Percentiles rank a stretch among this genome's conserved stretches.
phyloP scores from a whole-genome alignment of 2,888 invertebrate genomes.

The Mimumesa dahlbomi region DNA sequence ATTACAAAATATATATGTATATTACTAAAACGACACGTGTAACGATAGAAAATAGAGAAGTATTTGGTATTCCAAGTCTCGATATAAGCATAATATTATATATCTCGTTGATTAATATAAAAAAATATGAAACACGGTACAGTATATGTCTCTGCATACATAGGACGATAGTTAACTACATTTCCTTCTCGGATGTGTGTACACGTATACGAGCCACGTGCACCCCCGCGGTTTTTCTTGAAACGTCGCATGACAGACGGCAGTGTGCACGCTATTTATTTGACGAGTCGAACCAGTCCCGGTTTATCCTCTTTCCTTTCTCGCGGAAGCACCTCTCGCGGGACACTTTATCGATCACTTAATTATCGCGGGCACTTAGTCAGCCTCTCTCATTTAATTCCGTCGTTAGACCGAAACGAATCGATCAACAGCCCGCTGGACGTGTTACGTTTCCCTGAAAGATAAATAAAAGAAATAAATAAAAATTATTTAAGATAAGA shows the following conservation, averaged over 20 bases:
- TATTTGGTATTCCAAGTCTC: no score
- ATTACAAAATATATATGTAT: no score
- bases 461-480: no score
- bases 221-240: constrained; percentile 30
- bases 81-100: no score
- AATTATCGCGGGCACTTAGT: constrained; percentile 54
- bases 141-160: neutral
- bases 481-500: no score
- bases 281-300: constrained; percentile 23
- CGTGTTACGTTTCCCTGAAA: no score
- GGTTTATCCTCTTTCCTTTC: constrained; percentile 38
- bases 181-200: constrained; percentile 28
- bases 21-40: no score
- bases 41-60: no score
- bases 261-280: constrained; percentile 52
- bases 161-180: neutral
- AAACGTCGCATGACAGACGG: constrained; percentile 46
- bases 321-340: constrained; percentile 34
- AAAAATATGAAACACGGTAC: no score
- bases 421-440: constrained; percentile 4
- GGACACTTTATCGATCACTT: constrained; percentile 48
- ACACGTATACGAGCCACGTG: constrained; percentile 38
- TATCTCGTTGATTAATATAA: no score
- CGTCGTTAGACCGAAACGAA: constrained; percentile 4
- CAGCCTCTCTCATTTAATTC: constrained; percentile 39